A percentile compares a stretch with the other conserved stretches of the same genome.
Evolutionary conservation across 1,140 invertebrate species (phyloP).

Genomic region (Diorhabda carinulata): DNA sequence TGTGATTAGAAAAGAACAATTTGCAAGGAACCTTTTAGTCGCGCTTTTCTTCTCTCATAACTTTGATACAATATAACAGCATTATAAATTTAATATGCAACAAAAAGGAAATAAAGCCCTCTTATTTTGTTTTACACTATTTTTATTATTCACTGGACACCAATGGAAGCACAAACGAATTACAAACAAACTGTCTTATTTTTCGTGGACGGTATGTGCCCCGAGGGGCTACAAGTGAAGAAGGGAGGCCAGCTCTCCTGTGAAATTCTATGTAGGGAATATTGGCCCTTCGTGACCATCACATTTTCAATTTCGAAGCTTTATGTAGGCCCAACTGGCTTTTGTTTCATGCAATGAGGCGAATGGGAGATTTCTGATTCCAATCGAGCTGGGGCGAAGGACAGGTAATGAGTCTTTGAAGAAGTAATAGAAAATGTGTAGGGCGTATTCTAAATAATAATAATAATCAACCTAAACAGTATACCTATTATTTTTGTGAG

Average conservation of each 20-base stretch:
- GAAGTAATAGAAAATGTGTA: conserved; percentile 1
- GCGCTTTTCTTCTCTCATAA: no score
- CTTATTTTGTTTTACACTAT: no score
- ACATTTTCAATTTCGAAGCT: not conserved
- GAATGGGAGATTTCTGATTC: not conserved
- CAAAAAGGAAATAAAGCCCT: no score
- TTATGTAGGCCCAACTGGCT: not conserved
- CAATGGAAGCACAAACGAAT: not conserved
- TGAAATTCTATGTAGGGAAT: not conserved
- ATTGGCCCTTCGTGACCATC: not conserved
- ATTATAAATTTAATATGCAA: no score
- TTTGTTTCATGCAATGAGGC: not conserved
- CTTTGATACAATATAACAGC: no score
- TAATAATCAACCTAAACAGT: no score
- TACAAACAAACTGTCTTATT: not conserved
- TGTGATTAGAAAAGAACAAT: no score
- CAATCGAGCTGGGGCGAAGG: not conserved
- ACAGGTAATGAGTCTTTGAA: not conserved
- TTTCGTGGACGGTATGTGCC: not conserved
- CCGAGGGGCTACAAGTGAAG: not conserved
- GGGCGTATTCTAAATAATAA: not conserved
- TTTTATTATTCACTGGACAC: not conserved
- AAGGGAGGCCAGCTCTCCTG: not conserved
- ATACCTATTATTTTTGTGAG: no score
- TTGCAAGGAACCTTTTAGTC: no score